Base-by-base conservation (phyloP, 1,140 invertebrate genomes). In the Drosophila miranda region DNA sequence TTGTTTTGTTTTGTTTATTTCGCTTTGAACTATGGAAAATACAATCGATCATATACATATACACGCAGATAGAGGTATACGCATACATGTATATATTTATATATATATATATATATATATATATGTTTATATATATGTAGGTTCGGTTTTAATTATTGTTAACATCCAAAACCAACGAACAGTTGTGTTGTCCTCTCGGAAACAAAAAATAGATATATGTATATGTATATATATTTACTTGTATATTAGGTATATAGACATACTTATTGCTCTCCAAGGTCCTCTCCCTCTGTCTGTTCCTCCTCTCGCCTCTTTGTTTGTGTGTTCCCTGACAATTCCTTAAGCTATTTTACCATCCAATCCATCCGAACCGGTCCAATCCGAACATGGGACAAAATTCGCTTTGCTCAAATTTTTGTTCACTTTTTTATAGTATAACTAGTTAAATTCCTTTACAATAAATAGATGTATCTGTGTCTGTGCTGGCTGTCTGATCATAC, bases 321-420 rank as follows among this genome's bases (percentile, higher is more conserved):
- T 57, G 44, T 78, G 70, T 78, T 89, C 86, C 86, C 86, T 89
- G 86, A 86, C 78, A 86, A 89, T 89, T 89, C 77, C 83, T 83
- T 82, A 79, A 75, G 19, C 59, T 75, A 62, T 23, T 11, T 46
- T 34, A 56, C 53, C 63, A 45, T 38, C 34, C 46, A 48, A 26
- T 45, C 28, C 21, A 19, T 48, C 21, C 45, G 50, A 54, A 45
- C 45, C 44, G 16, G 9, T 16, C 44, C 52, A 41, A 54, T 41
- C 41, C 44, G 51, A 34, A 34, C 3, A 26, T 34, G 8, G 30
- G 14, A 14, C 11, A 1, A 30, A 50, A 51, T 61, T 34, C 34
- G 7, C 26, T 41, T 41, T 30, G 6, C 23, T 26, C 23, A 26
- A 26, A 26, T 26, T 5, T 26, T 26, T 26, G 23, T 26, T 26